Percentiles rank a stretch among this genome's conserved stretches.
phyloP scores from a whole-genome alignment of 2,797 vertebrate genomes.

The Characodon lateralis region DNA sequence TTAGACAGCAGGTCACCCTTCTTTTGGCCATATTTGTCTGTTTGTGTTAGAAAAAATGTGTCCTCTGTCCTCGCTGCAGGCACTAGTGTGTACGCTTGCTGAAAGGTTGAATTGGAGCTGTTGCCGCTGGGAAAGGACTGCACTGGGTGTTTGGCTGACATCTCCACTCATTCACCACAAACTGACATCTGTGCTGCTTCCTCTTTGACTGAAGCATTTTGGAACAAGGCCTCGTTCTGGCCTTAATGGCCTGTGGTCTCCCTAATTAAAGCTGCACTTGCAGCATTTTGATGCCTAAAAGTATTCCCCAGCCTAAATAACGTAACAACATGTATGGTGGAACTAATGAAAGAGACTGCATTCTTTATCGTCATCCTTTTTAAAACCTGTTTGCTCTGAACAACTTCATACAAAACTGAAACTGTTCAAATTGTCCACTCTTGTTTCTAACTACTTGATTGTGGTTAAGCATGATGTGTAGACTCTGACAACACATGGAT shows the following conservation, averaged over 20 bases:
- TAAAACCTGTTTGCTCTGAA: background rate
- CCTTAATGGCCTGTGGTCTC: slow-evolving; percentile 40
- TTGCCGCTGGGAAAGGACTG: slow-evolving; percentile 67
- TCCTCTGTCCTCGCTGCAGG: slow-evolving; percentile 24
- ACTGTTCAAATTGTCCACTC: background rate
- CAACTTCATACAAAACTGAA: background rate
- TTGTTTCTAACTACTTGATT: too few species aligned
- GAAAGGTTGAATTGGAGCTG: slow-evolving; percentile 62
- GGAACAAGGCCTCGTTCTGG: slow-evolving; percentile 38
- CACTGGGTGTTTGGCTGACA: slow-evolving; percentile 55
- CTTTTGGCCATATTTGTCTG: slow-evolving; percentile 48
- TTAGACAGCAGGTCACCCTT: slow-evolving; percentile 70
- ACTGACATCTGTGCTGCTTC: slow-evolving; percentile 60
- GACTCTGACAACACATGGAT: too few species aligned
- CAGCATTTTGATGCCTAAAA: slow-evolving; percentile 34
- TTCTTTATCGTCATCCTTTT: slow-evolving; percentile 1
- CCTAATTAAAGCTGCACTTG: slow-evolving; percentile 65
- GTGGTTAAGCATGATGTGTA: too few species aligned
- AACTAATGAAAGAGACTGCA: slow-evolving; percentile 24
- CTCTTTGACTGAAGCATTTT: slow-evolving; percentile 48
- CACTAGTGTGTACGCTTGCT: slow-evolving; percentile 23
- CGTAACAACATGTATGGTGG: slow-evolving; percentile 39
- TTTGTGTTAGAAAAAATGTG: slow-evolving; percentile 16
- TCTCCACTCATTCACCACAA: slow-evolving; percentile 52
- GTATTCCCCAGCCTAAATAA: slow-evolving; percentile 28